These are phyloP conservation scores for Sceliomorpha sp. DNA, from an alignment of 2,888 invertebrate genomes.

Conservation along the genomic window DNA sequence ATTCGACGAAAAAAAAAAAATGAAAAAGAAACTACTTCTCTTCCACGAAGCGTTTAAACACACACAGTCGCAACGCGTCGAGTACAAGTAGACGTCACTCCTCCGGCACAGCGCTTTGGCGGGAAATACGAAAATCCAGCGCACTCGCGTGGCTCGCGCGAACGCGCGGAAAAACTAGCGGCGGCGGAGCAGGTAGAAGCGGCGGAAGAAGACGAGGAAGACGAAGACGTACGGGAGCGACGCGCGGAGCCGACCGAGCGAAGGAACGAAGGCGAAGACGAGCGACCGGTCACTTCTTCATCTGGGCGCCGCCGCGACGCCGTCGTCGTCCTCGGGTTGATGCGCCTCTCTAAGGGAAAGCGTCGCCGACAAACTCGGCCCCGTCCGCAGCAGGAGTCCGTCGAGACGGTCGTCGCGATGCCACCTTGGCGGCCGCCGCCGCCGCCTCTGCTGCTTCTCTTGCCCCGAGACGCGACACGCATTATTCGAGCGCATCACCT, in stretches of 20 bases:
- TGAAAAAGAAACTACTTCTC: background rate
- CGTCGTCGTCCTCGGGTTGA: constrained; percentile 29
- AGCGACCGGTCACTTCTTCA: constrained; percentile 16
- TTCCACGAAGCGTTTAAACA: background rate
- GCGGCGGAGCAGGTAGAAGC: too few relatives aligned
- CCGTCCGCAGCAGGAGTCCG: constrained; percentile 11
- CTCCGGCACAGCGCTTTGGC: background rate
- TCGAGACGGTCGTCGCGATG: constrained; percentile 43
- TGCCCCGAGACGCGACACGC: constrained; percentile 66
- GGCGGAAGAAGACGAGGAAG: too few relatives aligned
- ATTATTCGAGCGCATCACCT: constrained; percentile 74
- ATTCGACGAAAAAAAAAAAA: background rate
- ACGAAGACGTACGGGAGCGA: background rate
- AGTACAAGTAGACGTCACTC: background rate
- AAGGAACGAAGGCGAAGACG: background rate
- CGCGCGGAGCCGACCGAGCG: background rate
- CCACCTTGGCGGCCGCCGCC: constrained; percentile 52
- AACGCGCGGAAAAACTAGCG: too few relatives aligned
- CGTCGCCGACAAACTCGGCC: constrained; percentile 20
- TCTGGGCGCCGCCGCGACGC: constrained; percentile 17
- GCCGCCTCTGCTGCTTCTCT: constrained; percentile 61
- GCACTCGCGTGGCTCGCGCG: background rate
- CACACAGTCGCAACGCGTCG: constrained; percentile 3
- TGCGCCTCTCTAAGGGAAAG: constrained; percentile 29
- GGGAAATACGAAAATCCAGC: constrained; percentile 7